Conservation (phyloP, 64 coral and sea anemone species). For the Acropora tenuis region DNA sequence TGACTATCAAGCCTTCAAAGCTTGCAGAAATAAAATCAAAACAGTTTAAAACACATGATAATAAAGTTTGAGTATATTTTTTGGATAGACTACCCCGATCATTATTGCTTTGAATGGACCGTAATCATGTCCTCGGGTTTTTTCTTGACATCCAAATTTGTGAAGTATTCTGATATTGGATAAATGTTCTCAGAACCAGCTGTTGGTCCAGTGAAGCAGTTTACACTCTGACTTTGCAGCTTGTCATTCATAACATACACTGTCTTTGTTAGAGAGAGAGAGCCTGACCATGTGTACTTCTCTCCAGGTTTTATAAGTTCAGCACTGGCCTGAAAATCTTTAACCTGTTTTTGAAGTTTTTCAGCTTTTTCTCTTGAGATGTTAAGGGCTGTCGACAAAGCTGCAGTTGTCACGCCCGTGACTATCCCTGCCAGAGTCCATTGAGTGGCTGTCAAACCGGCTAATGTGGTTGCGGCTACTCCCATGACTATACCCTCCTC, state of each 20-base stretch:
- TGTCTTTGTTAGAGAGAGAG: conserved; percentile 22
- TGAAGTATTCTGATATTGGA: conserved; percentile 39
- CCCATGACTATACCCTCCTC: not conserved
- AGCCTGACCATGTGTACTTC: conserved; percentile 35
- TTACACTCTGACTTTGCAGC: not conserved
- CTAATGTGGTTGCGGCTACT: not conserved
- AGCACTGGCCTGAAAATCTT: conserved; percentile 2
- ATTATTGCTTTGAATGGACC: not conserved
- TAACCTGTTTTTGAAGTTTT: not conserved
- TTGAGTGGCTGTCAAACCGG: conserved; percentile 4
- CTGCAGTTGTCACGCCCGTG: not conserved
- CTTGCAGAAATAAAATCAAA: no score
- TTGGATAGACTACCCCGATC: no score
- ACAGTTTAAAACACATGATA: no score
- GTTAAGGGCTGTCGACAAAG: not conserved
- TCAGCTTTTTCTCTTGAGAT: not conserved
- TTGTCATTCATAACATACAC: conserved; percentile 54
- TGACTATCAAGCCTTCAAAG: no score
- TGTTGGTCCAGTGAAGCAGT: conserved; percentile 35
- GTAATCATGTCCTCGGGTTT: not conserved
- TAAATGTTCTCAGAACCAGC: conserved; percentile 45
- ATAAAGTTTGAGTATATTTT: no score
- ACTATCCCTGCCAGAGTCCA: not conserved
- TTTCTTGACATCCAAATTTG: conserved; percentile 34
- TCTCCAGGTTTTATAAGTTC: not conserved